phyloP scores from a whole-genome alignment of 2,113 vertebrate genomes.

The Aspiorhynchus laticeps region DNA sequence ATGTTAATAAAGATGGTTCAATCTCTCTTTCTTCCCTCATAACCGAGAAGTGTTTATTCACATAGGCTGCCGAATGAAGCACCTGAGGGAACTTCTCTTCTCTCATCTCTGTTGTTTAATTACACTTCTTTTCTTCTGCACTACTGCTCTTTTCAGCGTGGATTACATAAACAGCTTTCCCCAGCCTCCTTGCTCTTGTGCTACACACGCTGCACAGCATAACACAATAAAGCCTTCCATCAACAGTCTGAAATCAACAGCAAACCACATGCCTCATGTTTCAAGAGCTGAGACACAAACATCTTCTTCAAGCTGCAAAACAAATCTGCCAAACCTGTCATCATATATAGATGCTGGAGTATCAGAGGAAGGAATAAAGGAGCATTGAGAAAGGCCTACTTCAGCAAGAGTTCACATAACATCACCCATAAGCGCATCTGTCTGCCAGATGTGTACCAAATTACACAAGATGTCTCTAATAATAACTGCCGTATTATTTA shows the following conservation, averaged over 20 bases:
- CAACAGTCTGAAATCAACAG: slow-evolving; percentile 37
- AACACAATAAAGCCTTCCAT: slow-evolving; percentile 18
- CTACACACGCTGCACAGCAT: slow-evolving; percentile 3
- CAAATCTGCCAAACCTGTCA: slow-evolving; percentile 13
- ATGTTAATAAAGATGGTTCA: background rate
- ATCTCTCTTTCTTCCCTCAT: background rate
- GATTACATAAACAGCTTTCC: slow-evolving; percentile 15
- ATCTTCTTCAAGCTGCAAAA: slow-evolving; percentile 13
- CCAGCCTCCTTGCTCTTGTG: background rate
- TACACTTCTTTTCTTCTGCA: slow-evolving; percentile 18
- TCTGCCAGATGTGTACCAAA: slow-evolving; percentile 23
- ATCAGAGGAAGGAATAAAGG: background rate
- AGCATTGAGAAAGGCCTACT: slow-evolving; percentile 15
- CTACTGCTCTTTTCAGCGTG: slow-evolving; percentile 8
- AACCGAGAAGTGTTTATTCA: background rate
- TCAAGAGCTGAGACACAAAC: background rate
- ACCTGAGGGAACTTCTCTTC: slow-evolving; percentile 19
- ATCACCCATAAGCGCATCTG: slow-evolving; percentile 16
- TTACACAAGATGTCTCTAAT: slow-evolving; percentile 30
- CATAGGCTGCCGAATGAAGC: background rate
- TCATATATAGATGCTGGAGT: background rate
- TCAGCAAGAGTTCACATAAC: slow-evolving; percentile 14
- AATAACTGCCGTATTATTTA: slow-evolving; percentile 25
- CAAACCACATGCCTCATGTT: background rate
- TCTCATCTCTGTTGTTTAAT: slow-evolving; percentile 39